Percentiles rank a stretch among this genome's conserved stretches.
phyloP scores from a whole-genome alignment of 1,140 invertebrate genomes.

The Acyrthosiphon pisum region DNA sequence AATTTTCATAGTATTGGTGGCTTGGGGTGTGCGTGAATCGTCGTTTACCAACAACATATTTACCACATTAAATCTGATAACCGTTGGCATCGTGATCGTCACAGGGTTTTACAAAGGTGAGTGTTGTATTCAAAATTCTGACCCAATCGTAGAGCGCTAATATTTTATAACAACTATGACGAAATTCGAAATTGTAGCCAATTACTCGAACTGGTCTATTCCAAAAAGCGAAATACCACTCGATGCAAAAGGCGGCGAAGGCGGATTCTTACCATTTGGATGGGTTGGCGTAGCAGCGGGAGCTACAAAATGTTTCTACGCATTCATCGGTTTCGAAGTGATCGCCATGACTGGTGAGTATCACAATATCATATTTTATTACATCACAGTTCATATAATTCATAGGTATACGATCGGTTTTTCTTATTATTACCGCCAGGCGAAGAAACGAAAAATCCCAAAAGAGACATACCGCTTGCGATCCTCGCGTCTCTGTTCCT shows the following conservation, averaged over 20 bases:
- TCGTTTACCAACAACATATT: constrained; percentile 90
- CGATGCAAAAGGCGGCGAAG: constrained; percentile 62
- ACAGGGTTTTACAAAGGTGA: constrained; percentile 84
- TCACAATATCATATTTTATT: no score
- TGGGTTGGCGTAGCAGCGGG: constrained; percentile 78
- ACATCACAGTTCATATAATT: no score
- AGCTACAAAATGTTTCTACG: constrained; percentile 89
- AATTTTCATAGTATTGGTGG: constrained; percentile 69
- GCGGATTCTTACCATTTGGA: constrained; percentile 86
- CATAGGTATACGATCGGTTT: background rate
- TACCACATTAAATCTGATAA: constrained; percentile 82
- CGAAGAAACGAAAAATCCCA: constrained; percentile 71
- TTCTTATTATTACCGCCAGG: constrained; percentile 60
- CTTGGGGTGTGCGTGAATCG: constrained; percentile 87
- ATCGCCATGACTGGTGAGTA: constrained; percentile 82
- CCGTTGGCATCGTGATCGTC: constrained; percentile 82
- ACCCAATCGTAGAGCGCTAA: background rate
- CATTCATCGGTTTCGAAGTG: constrained; percentile 85
- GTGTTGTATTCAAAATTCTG: background rate
- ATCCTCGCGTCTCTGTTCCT: constrained; percentile 68
- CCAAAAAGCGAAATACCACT: constrained; percentile 69
- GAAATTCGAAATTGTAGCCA: constrained; percentile 65
- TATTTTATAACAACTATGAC: background rate
- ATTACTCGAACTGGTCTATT: constrained; percentile 54
- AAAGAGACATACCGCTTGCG: constrained; percentile 69